A percentile compares a stretch with the other conserved stretches of the same genome.
phyloP scores from a whole-genome alignment of 1,140 invertebrate genomes.

The Cotesia typhae region DNA sequence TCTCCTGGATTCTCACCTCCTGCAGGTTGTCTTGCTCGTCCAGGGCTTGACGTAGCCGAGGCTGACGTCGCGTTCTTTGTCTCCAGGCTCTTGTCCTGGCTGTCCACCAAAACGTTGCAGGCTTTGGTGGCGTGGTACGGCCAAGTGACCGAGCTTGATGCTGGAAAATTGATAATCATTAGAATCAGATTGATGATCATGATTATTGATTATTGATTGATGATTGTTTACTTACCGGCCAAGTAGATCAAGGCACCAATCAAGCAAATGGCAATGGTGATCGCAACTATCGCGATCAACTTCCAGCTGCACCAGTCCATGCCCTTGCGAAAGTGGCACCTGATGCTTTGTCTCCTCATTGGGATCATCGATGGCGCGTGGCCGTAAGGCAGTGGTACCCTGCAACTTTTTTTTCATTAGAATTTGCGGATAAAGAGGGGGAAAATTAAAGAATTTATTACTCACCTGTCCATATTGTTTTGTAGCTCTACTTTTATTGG shows the following conservation, averaged over 20 bases:
- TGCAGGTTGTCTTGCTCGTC: constrained; percentile 67
- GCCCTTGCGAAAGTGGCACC: constrained; percentile 89
- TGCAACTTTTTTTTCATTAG: constrained; percentile 42
- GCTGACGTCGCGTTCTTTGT: constrained; percentile 71
- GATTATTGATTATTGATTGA: background rate
- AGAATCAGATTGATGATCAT: background rate
- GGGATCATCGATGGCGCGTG: constrained; percentile 64
- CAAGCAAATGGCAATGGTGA: constrained; percentile 82
- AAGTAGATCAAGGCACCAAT: constrained; percentile 86
- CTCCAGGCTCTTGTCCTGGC: constrained; percentile 73
- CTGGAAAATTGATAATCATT: constrained; percentile 55
- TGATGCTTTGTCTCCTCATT: constrained; percentile 63
- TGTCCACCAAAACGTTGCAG: constrained; percentile 83
- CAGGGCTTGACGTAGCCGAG: constrained; percentile 67
- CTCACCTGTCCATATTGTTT: constrained; percentile 76
- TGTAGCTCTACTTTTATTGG: constrained; percentile 74
- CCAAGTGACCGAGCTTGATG: constrained; percentile 82
- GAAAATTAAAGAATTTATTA: constrained; percentile 7
- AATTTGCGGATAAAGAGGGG: background rate
- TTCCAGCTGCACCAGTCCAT: constrained; percentile 90
- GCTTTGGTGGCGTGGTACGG: constrained; percentile 81
- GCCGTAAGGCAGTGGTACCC: constrained; percentile 62
- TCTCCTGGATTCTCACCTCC: constrained; percentile 69
- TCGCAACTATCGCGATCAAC: constrained; percentile 86
- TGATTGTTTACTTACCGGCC: constrained; percentile 73